Base-by-base conservation (phyloP, 2,888 invertebrate species). In the Cosmopolites sordidus region DNA sequence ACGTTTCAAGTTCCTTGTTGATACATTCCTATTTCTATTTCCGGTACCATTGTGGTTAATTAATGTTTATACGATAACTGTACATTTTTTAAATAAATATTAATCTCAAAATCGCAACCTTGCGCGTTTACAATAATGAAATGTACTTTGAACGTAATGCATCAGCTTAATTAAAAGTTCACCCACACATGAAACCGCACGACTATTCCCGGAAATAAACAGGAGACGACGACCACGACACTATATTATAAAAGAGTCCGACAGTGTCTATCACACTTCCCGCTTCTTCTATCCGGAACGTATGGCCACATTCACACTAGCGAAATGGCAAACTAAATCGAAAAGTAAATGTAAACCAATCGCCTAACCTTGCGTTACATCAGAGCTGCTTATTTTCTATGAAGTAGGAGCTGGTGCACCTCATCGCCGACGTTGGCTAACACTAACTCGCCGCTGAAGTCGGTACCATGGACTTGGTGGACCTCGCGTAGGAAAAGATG, bases 401-500 rank as follows among this genome's bases (percentile, higher is more conserved):
- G 44, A 17, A 37, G 12, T 39, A 57, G 53, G 53, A 54, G 57
- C 57, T 50, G 48, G 53, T 50, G 54, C 57, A 46, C 53, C 48
- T 45, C 40, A 29, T 40, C 57, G 53, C 22, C 37, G 49, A 49
- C 53, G 41, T 42, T 39, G 57, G 33, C 33, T 43, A 54, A 54
- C 43, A 54, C 54, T 57, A 54, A 51, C 41, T 43, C 16, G 43
- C 44, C 44, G 33, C 39, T 43, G 49, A 57, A 50, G 53, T 54
- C 53, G 49, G 48, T 57, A 57, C 53, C 57, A 51, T 51, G 57
- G 50, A 50, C 50, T 43, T 42, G 45, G 53, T 54, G 43, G 51
- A 56, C 53, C 50, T 51, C 48, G 59, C 60, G 60, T 62, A 62
- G 60, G 60, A 59, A 59, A 59, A 50, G 58, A 59, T 61, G 61